Evolutionary conservation across 1,140 invertebrate species (phyloP), one percentile per base, ranked within the genome.

Genomic region (Heliothis virescens): DNA sequence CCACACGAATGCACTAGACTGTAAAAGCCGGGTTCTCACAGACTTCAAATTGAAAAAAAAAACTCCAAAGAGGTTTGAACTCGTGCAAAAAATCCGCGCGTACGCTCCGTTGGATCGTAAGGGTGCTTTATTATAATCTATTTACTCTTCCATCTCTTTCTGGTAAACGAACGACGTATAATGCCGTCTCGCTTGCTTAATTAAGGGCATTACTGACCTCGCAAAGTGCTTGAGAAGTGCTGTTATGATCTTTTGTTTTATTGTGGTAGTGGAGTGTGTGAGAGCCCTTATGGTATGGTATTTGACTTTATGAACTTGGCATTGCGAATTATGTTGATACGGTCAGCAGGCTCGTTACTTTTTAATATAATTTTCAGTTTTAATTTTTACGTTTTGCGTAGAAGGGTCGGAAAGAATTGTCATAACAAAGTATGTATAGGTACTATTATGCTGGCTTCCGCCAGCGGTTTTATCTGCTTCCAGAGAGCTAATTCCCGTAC

Each of bases 201-300:
- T 94, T 92, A 92, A 92, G 89, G 89, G 89, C 85, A 85, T 90
- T 78, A 86, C 87, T 90, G 91, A 94, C 92, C 90, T 89, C 88
- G 85, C 82, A 87, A 85, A 89, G 90, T 88, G 86, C 86, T 88
- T 90, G 89, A 89, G 88, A 92, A 94, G 92, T 89, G 87, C 87
- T 91, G 88, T 92, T 92, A 87, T 93, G 91, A 92, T 91, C 91
- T 87, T 88, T 94, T 93, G 91, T 94, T 87, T 92, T 89, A 94
- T 90, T 90, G 85, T 89, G 79, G 76, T 80, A 71, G 84, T 90
- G 82, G 86, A 89, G 85, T 89, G 85, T 86, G 69, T 82, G 79
- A 89, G 86, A 72, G 80, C 84, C 81, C 86, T 90, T 86, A 80
- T 78, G 47, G 77, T 53, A 29, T 34, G 57, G 53, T 62, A 65